phyloP scores from a whole-genome alignment of 2,797 vertebrate species.

The Vireo griseus region DNA sequence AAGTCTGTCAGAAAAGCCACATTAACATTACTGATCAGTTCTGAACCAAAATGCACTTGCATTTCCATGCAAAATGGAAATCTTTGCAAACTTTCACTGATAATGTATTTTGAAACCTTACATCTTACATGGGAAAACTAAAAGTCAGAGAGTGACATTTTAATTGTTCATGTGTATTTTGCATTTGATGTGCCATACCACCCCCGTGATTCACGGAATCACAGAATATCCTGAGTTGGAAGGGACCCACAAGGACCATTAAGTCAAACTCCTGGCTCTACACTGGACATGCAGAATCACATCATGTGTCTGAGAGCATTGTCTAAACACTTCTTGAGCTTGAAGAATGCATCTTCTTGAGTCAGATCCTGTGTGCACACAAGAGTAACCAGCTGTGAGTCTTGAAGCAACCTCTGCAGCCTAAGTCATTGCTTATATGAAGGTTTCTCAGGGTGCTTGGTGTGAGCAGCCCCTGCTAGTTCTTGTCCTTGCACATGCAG shows the following conservation, averaged over 20 bases:
- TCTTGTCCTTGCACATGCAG: fast-evolving
- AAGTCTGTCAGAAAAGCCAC: neutral
- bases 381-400: neutral
- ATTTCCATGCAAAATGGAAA: neutral
- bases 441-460: neutral
- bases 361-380: fast-evolving
- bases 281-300: neutral
- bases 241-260: neutral
- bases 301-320: neutral
- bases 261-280: neutral
- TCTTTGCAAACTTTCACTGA: neutral
- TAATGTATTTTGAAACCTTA: neutral
- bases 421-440: neutral
- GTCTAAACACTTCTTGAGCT: neutral
- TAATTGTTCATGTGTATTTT: neutral
- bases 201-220: neutral
- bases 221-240: neutral
- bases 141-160: neutral
- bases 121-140: neutral
- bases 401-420: neutral
- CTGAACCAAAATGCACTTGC: neutral
- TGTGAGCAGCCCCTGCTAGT: neutral
- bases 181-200: neutral
- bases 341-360: neutral
- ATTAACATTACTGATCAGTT: neutral